phyloP scores from a whole-genome alignment of 2,113 vertebrate species.

The Menidia beryllina region DNA sequence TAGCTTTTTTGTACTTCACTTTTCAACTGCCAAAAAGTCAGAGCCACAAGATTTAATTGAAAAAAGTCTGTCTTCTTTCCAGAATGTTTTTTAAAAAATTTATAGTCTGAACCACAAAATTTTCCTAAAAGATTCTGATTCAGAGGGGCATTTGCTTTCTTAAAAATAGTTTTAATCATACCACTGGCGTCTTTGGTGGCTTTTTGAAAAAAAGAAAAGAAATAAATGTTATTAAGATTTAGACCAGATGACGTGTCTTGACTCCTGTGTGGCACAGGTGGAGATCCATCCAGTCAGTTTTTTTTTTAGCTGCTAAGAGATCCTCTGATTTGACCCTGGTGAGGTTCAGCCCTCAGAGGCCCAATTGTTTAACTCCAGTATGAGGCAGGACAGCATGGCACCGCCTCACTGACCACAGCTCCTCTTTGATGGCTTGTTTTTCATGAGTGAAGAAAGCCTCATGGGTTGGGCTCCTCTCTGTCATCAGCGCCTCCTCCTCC shows the following conservation, averaged over 20 bases:
- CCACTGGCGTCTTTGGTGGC: too few relatives aligned
- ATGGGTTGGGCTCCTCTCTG: conserved; percentile 60
- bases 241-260: background rate
- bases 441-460: conserved; percentile 64
- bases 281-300: conserved; percentile 14
- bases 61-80: too few relatives aligned
- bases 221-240: too few relatives aligned
- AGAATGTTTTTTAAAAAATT: too few relatives aligned
- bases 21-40: too few relatives aligned
- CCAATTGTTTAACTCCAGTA: conserved; percentile 61
- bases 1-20: too few relatives aligned
- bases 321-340: conserved; percentile 8
- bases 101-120: too few relatives aligned
- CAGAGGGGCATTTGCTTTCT: too few relatives aligned
- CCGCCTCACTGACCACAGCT: conserved; percentile 64
- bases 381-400: conserved; percentile 65
- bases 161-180: too few relatives aligned
- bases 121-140: too few relatives aligned
- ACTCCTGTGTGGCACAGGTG: conserved; percentile 14
- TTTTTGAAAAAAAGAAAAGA: too few relatives aligned
- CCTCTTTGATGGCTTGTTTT: conserved; percentile 71
- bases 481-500: conserved; percentile 38
- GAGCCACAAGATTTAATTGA: too few relatives aligned
- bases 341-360: conserved; percentile 31
- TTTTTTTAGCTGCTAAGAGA: conserved; percentile 25